phyloP scores from a whole-genome alignment of 2,888 invertebrate species.

The Endomychus coccineus region DNA sequence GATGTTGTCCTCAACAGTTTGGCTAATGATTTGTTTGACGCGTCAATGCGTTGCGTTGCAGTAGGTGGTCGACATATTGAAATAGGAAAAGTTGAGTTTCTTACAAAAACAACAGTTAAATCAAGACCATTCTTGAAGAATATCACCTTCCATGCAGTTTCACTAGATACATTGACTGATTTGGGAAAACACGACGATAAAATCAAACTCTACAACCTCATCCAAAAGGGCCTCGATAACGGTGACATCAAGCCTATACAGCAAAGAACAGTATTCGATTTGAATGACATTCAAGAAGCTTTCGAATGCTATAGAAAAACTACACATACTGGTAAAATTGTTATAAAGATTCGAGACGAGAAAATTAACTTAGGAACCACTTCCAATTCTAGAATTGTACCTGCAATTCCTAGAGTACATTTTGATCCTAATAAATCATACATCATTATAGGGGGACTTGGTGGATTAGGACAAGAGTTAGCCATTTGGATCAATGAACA shows the following conservation, averaged over 20 bases:
- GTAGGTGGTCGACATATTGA: slow-evolving; percentile 51
- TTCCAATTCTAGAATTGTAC: slow-evolving; percentile 5
- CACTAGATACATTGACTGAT: slow-evolving; percentile 38
- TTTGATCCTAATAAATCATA: slow-evolving; percentile 64
- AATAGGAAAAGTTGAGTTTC: slow-evolving; percentile 57
- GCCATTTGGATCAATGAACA: slow-evolving; percentile 74
- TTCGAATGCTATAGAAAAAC: slow-evolving; percentile 44
- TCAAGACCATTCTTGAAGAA: slow-evolving; percentile 47
- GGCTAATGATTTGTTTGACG: slow-evolving; percentile 51
- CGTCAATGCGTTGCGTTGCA: slow-evolving; percentile 37
- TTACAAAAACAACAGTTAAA: slow-evolving; percentile 43
- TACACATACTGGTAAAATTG: slow-evolving; percentile 55
- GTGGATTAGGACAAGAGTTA: slow-evolving; percentile 88
- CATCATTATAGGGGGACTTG: slow-evolving; percentile 73
- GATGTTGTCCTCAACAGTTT: slow-evolving; percentile 57
- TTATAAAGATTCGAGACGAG: slow-evolving; percentile 32
- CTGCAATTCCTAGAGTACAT: slow-evolving; percentile 46
- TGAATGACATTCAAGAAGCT: slow-evolving; percentile 49
- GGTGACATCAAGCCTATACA: slow-evolving; percentile 52
- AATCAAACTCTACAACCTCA: no score
- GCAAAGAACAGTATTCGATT: slow-evolving; percentile 45
- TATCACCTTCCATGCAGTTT: slow-evolving; percentile 11
- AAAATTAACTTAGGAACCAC: slow-evolving; percentile 15
- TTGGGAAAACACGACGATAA: no score
- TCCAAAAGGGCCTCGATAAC: slow-evolving; percentile 45